These are phyloP conservation scores for Patella caerulea DNA, from an alignment of 2,888 invertebrate species.

Conservation along the genomic window DNA sequence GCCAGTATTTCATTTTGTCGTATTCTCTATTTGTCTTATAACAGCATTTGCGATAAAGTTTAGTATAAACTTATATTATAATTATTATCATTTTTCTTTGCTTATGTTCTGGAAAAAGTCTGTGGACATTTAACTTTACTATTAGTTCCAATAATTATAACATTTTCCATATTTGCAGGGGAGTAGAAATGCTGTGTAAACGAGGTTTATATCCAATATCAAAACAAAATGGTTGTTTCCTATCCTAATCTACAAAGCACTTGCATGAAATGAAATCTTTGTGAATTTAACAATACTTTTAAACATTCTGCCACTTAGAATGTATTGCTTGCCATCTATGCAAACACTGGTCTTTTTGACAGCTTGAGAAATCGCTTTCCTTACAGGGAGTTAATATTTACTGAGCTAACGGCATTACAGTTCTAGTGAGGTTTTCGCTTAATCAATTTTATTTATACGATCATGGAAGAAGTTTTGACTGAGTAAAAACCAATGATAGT, in stretches of 20 bases:
- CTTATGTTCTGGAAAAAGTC: too few relatives aligned
- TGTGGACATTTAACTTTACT: too few relatives aligned
- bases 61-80: too few relatives aligned
- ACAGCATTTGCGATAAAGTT: too few relatives aligned
- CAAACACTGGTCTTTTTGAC: conserved; percentile 21
- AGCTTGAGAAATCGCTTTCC: conserved; percentile 24
- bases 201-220: neutral
- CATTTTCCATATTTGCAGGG: too few relatives aligned
- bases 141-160: too few relatives aligned
- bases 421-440: conserved; percentile 15
- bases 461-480: conserved; percentile 13
- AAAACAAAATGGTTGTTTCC: neutral
- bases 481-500: conserved; percentile 1
- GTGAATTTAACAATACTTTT: neutral
- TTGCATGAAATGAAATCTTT: conserved; percentile 7
- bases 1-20: too few relatives aligned
- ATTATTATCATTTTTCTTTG: too few relatives aligned
- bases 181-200: too few relatives aligned
- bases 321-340: conserved; percentile 1
- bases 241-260: conserved; percentile 2
- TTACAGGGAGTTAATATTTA: conserved; percentile 27
- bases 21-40: too few relatives aligned
- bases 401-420: conserved; percentile 25
- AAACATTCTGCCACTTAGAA: conserved; percentile 20
- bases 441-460: conserved; percentile 29